These are phyloP conservation scores for Rhyzopertha dominica DNA, from an alignment of 1,140 invertebrate species.

Conservation along the genomic window DNA sequence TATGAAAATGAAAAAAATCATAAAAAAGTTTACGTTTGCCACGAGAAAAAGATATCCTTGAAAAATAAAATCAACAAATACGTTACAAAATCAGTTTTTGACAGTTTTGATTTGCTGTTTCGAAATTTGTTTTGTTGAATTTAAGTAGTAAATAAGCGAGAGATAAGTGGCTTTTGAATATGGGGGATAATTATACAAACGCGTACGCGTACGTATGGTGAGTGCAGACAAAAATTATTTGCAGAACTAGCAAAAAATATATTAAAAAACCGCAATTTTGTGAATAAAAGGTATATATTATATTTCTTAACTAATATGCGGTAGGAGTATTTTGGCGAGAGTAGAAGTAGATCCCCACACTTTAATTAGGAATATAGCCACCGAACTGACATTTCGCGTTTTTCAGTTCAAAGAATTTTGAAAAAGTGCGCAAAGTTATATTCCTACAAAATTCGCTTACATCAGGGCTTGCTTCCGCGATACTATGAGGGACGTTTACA, in stretches of 20 bases:
- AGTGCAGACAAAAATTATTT: no score
- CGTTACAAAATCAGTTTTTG: conserved; percentile 4
- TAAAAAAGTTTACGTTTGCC: no score
- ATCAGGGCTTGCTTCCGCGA: no score
- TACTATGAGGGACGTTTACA: conserved; percentile 3
- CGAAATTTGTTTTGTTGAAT: background rate
- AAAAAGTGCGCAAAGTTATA: conserved; percentile 6
- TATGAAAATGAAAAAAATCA: no score
- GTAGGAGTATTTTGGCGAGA: conserved; percentile 2
- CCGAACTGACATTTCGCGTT: conserved; percentile 2
- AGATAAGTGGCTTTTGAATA: conserved; percentile 6
- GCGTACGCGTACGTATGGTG: no score
- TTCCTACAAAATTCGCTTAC: conserved; percentile 1
- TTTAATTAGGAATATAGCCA: conserved; percentile 5
- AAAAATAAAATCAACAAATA: conserved; percentile 3
- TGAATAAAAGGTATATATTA: conserved; percentile 1
- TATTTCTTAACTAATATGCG: background rate
- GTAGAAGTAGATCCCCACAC: background rate
- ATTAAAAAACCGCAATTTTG: conserved; percentile 1
- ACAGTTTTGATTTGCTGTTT: conserved; percentile 1
- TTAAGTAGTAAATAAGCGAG: conserved; percentile 3
- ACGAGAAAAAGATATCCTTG: no score
- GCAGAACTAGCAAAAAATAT: conserved; percentile 1
- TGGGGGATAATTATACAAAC: no score
- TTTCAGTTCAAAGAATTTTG: conserved; percentile 2